Percentiles rank a stretch among this genome's conserved stretches.
These are phyloP conservation scores for Andrena haemorrhoa DNA, from an alignment of 2,888 invertebrate species.

Conservation along the genomic window DNA sequence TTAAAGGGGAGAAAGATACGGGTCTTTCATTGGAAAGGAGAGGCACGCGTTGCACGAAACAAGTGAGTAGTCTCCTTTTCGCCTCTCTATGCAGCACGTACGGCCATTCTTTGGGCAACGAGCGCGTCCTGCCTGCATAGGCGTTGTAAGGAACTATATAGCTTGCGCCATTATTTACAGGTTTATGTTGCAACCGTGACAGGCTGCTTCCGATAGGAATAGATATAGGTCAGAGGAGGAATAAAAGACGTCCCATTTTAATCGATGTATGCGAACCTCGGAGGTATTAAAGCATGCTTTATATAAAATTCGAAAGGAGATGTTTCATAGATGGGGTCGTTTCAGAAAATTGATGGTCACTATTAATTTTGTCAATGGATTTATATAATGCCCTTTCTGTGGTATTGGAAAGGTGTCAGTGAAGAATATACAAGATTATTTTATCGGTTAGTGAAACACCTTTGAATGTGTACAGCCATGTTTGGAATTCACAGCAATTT, in stretches of 20 bases:
- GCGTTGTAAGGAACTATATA: slow-evolving; percentile 13
- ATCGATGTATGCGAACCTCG: not conserved
- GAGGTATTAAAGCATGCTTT: too few species aligned
- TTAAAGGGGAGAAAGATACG: slow-evolving; percentile 10
- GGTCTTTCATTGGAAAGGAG: slow-evolving; percentile 22
- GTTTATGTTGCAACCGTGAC: not conserved
- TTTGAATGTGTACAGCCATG: too few species aligned
- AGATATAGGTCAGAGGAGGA: not conserved
- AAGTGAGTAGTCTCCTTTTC: slow-evolving; percentile 7
- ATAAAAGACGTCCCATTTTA: not conserved
- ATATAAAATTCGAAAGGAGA: too few species aligned
- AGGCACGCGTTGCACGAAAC: slow-evolving; percentile 26
- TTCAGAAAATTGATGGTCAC: too few species aligned
- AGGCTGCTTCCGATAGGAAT: not conserved
- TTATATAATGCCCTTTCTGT: too few species aligned
- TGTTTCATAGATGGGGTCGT: too few species aligned
- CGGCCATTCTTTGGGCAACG: slow-evolving; percentile 20
- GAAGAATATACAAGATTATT: too few species aligned
- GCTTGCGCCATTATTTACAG: slow-evolving; percentile 21
- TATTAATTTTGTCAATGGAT: too few species aligned
- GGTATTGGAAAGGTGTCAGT: too few species aligned
- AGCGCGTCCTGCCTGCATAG: not conserved
- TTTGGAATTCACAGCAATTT: too few species aligned
- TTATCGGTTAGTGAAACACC: too few species aligned
- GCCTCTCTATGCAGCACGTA: not conserved